These are phyloP conservation scores for Sarcophaga rosellei DNA, from an alignment of 2,888 invertebrate species.

Conservation along the genomic window DNA sequence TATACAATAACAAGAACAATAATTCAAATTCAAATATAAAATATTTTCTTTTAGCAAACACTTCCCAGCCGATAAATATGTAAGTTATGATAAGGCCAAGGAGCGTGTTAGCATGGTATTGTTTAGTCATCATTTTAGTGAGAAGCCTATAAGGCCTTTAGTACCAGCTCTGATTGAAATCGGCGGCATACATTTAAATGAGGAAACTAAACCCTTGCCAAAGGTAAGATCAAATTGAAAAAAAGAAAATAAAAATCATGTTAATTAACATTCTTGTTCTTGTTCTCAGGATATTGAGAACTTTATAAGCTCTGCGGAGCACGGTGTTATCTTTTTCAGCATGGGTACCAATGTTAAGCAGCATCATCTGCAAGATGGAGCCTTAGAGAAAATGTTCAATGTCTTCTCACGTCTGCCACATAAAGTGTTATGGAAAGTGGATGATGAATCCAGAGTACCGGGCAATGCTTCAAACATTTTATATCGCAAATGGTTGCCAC, in stretches of 20 bases:
- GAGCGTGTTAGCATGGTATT: slow-evolving; percentile 75
- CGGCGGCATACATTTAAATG: slow-evolving; percentile 78
- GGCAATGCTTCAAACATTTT: slow-evolving; percentile 78
- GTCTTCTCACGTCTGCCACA: slow-evolving; percentile 84
- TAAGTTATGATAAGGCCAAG: slow-evolving; percentile 71
- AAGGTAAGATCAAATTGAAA: slow-evolving; percentile 61
- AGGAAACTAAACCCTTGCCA: slow-evolving; percentile 70
- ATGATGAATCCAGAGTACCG: slow-evolving; percentile 77
- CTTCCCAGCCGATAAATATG: slow-evolving; percentile 71
- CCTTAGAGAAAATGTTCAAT: slow-evolving; percentile 82
- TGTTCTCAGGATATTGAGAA: slow-evolving; percentile 73
- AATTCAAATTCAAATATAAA: background rate
- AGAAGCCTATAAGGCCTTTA: slow-evolving; percentile 75
- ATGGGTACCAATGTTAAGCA: slow-evolving; percentile 80
- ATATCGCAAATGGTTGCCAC: slow-evolving; percentile 84
- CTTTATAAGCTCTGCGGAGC: slow-evolving; percentile 75
- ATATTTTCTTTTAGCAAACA: slow-evolving; percentile 58
- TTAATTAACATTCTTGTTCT: slow-evolving; percentile 15
- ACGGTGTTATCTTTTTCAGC: slow-evolving; percentile 81
- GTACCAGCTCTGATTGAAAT: slow-evolving; percentile 77
- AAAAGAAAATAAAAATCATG: background rate
- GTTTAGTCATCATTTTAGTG: slow-evolving; percentile 75
- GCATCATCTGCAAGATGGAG: slow-evolving; percentile 81
- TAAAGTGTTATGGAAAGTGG: slow-evolving; percentile 85
- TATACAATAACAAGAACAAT: no score